These are phyloP conservation scores for Drosophila pallidifrons DNA, from an alignment of 1,140 invertebrate species.

Conservation along the genomic window DNA sequence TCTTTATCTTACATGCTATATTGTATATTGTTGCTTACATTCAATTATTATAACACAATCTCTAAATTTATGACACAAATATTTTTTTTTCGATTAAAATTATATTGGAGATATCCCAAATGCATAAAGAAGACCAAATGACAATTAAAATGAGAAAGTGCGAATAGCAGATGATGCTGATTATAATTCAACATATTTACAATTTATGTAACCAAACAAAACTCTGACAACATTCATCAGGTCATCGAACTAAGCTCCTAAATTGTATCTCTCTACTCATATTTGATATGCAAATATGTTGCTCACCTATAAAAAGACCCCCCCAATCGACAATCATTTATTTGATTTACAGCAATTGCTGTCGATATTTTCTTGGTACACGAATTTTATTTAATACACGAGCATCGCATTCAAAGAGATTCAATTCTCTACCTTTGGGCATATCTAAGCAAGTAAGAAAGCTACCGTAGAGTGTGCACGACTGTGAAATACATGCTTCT, in stretches of 20 bases:
- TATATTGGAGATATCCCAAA: conserved; percentile 5
- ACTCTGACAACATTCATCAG: not conserved
- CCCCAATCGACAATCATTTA: conserved; percentile 44
- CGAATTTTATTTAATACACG: conserved; percentile 21
- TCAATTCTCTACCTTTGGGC: conserved; percentile 1
- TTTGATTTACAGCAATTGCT: conserved; percentile 74
- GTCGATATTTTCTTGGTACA: conserved; percentile 46
- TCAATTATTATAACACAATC: conserved; percentile 28
- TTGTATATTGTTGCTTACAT: conserved; percentile 23
- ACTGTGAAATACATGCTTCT: no score
- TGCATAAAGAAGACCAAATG: not conserved
- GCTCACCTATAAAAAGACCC: conserved; percentile 17
- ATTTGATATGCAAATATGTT: conserved; percentile 34
- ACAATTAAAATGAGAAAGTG: conserved; percentile 5
- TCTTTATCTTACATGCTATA: conserved; percentile 28
- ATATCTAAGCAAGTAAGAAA: not conserved
- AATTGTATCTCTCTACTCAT: conserved; percentile 20
- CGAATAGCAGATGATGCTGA: not conserved
- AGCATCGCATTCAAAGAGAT: conserved; percentile 32
- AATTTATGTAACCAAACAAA: conserved; percentile 19
- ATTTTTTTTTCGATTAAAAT: conserved; percentile 10
- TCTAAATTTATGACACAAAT: conserved; percentile 14
- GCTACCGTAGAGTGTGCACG: no score
- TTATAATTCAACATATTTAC: conserved; percentile 3
- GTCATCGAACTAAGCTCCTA: conserved; percentile 27